These are phyloP conservation scores for Pseudoatta argentina DNA, from an alignment of 1,140 invertebrate genomes.

Conservation along the genomic window DNA sequence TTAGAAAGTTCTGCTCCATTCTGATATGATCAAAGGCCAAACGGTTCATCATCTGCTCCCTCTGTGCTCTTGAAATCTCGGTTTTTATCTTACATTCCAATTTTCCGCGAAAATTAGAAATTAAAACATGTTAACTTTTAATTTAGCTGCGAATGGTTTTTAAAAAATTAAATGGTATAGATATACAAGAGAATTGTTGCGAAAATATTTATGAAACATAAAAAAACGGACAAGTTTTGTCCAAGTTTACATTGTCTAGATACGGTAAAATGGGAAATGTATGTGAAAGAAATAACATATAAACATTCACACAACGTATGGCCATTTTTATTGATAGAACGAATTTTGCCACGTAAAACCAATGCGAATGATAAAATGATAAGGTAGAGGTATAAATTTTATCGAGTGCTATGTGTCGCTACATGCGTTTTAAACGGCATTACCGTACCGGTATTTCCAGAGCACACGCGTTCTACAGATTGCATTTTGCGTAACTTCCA, in stretches of 20 bases:
- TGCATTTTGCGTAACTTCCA: slow-evolving; percentile 42
- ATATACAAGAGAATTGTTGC: neutral
- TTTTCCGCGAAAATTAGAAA: neutral
- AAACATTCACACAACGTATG: neutral
- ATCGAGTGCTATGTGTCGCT: slow-evolving; percentile 39
- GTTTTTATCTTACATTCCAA: neutral
- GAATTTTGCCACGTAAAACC: slow-evolving; percentile 27
- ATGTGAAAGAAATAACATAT: slow-evolving; percentile 3
- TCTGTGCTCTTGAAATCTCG: slow-evolving; percentile 2
- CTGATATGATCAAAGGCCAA: slow-evolving; percentile 3
- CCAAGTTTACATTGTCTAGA: slow-evolving; percentile 19
- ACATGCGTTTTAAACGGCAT: slow-evolving; percentile 35
- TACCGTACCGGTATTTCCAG: slow-evolving; percentile 30
- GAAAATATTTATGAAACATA: slow-evolving; percentile 9
- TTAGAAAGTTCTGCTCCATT: neutral
- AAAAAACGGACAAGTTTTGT: slow-evolving; percentile 4
- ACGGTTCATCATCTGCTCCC: neutral
- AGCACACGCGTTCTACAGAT: slow-evolving; percentile 37
- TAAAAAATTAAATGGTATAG: neutral
- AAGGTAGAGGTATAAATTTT: slow-evolving; percentile 37
- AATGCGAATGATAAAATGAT: slow-evolving; percentile 45
- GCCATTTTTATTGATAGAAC: slow-evolving; percentile 29
- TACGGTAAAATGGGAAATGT: neutral
- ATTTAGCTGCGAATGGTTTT: neutral
- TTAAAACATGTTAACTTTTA: neutral